Conservation (phyloP, 2,888 invertebrate species). For the Lasioglossum morio region DNA sequence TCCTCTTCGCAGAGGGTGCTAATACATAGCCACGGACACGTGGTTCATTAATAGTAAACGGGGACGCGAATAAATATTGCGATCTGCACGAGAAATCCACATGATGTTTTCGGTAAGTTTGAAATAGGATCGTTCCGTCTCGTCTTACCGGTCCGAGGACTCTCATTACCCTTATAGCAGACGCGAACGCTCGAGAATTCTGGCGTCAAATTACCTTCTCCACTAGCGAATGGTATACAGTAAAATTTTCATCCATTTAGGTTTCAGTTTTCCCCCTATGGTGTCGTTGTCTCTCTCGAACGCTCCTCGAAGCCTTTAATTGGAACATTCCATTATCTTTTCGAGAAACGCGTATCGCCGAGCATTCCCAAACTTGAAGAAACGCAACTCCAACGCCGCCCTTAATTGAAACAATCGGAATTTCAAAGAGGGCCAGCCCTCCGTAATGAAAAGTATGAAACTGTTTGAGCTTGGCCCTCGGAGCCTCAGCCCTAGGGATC, state of each 20-base stretch:
- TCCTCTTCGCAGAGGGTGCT: background rate
- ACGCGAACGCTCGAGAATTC: constrained; percentile 65
- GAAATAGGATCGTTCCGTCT: constrained; percentile 49
- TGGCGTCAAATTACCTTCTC: constrained; percentile 79
- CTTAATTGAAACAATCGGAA: constrained; percentile 4
- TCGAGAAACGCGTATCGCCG: background rate
- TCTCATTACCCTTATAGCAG: constrained; percentile 72
- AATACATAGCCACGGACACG: constrained; percentile 16
- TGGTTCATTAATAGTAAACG: constrained; percentile 14
- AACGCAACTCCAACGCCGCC: background rate
- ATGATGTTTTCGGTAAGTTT: background rate
- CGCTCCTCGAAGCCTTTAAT: background rate
- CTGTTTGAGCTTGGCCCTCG: background rate
- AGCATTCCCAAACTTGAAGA: background rate
- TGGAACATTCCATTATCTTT: background rate
- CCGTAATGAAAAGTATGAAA: constrained; percentile 11
- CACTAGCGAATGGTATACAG: constrained; percentile 30
- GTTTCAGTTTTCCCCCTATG: background rate
- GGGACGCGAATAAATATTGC: background rate
- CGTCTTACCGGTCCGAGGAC: constrained; percentile 67
- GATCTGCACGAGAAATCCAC: background rate
- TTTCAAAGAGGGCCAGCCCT: constrained; percentile 4
- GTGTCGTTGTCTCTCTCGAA: background rate
- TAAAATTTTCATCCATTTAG: background rate
- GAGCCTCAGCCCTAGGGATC: background rate